A percentile compares a stretch with the other conserved stretches of the same genome.
Evolutionary conservation across 2,113 vertebrate species (phyloP).

Genomic region (Castor canadensis): DNA sequence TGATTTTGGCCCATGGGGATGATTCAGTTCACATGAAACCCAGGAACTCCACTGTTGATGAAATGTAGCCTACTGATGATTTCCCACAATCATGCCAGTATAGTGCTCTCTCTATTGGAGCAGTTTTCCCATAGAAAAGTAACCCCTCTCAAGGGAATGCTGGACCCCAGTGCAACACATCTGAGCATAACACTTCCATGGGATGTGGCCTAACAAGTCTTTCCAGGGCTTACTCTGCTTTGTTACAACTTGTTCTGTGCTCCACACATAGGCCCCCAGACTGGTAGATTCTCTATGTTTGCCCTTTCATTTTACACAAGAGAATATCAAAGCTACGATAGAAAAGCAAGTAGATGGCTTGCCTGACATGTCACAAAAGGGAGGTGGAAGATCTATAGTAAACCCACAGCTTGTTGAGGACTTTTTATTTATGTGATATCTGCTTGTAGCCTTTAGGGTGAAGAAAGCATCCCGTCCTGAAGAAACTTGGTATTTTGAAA

Average conservation of each 20-base stretch:
- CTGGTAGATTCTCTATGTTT: neutral
- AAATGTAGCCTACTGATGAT: neutral
- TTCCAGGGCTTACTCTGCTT: neutral
- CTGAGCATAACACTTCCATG: neutral
- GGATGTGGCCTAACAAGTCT: neutral
- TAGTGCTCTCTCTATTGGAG: neutral
- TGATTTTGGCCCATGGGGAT: neutral
- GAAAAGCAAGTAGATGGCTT: slow-evolving; percentile 13
- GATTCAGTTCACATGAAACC: neutral
- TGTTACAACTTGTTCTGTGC: neutral
- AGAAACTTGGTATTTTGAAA: neutral
- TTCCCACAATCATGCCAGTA: neutral
- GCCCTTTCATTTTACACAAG: slow-evolving; percentile 20
- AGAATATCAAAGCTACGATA: slow-evolving; percentile 1
- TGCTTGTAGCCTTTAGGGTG: neutral
- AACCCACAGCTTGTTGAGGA: neutral
- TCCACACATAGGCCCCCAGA: neutral
- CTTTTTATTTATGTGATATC: slow-evolving; percentile 15
- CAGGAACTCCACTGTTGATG: neutral
- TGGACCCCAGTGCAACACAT: neutral
- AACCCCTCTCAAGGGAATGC: neutral
- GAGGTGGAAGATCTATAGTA: slow-evolving; percentile 13
- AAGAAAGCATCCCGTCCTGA: neutral
- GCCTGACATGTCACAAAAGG: neutral
- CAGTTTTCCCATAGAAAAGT: slow-evolving; percentile 2